phyloP scores from a whole-genome alignment of 2,797 vertebrate species.

The Anguilla marmorata region DNA sequence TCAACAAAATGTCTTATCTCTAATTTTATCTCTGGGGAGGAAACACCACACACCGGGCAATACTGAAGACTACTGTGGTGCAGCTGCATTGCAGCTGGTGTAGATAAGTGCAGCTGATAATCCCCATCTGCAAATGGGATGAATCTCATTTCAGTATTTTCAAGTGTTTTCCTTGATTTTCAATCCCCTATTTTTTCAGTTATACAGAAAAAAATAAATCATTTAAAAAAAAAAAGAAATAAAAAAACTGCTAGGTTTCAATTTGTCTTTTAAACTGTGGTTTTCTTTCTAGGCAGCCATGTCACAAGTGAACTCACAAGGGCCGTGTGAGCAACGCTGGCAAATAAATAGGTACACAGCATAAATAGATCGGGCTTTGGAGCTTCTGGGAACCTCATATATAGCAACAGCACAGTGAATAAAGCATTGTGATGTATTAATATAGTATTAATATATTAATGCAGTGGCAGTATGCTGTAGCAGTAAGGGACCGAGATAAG shows the following conservation, averaged over 20 bases:
- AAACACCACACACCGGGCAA: background rate
- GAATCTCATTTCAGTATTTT: slow-evolving; percentile 11
- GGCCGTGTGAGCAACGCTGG: background rate
- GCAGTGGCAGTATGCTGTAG: background rate
- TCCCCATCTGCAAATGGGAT: background rate
- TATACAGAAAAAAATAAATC: background rate
- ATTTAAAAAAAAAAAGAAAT: background rate
- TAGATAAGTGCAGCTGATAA: background rate
- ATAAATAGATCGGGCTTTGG: background rate
- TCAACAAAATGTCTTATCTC: background rate
- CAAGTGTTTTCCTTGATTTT: slow-evolving; percentile 47
- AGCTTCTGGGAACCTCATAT: background rate
- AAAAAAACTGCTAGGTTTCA: background rate
- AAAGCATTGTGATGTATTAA: slow-evolving; percentile 8
- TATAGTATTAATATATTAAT: slow-evolving; percentile 12
- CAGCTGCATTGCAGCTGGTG: background rate
- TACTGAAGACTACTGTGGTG: background rate
- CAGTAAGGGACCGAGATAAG: slow-evolving; percentile 9
- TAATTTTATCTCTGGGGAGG: background rate
- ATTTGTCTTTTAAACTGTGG: background rate
- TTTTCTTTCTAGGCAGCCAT: background rate
- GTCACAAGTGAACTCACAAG: background rate
- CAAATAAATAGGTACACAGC: background rate
- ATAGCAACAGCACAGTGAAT: background rate
- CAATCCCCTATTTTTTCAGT: slow-evolving; percentile 58